A percentile compares a stretch with the other conserved stretches of the same genome.
phyloP scores from a whole-genome alignment of 2,113 vertebrate genomes.

The Tragulus kanchil region DNA sequence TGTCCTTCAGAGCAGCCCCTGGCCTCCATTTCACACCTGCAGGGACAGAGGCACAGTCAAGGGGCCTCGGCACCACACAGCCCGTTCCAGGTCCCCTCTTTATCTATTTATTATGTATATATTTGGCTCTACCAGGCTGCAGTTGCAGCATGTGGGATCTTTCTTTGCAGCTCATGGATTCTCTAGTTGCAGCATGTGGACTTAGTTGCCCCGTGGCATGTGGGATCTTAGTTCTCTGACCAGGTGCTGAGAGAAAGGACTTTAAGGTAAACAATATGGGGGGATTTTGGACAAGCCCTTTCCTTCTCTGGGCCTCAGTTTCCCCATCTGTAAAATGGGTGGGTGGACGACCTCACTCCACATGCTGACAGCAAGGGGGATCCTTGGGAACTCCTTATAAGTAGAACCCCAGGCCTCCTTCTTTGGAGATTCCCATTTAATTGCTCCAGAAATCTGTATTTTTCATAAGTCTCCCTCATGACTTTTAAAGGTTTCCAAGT shows the following conservation, averaged over 20 bases:
- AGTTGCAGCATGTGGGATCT: background rate
- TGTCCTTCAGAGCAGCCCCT: slow-evolving; percentile 89
- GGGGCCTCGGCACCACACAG: background rate
- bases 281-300: background rate
- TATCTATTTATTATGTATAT: background rate
- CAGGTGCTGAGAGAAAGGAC: background rate
- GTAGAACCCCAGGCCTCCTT: background rate
- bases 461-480: background rate
- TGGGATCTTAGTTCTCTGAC: background rate
- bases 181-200: background rate
- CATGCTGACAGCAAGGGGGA: background rate
- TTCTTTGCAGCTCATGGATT: background rate
- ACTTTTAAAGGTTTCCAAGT: slow-evolving; percentile 13
- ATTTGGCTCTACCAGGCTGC: background rate
- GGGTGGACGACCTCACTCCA: background rate
- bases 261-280: background rate
- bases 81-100: background rate
- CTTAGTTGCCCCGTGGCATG: background rate
- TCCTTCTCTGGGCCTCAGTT: slow-evolving; percentile 25
- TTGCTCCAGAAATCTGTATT: background rate
- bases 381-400: background rate
- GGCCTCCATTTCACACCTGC: slow-evolving; percentile 90
- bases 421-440: background rate
- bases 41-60: background rate
- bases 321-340: background rate